A percentile compares a stretch with the other conserved stretches of the same genome.
phyloP scores from a whole-genome alignment of 2,888 invertebrate genomes.

The Aphrophora alni region DNA sequence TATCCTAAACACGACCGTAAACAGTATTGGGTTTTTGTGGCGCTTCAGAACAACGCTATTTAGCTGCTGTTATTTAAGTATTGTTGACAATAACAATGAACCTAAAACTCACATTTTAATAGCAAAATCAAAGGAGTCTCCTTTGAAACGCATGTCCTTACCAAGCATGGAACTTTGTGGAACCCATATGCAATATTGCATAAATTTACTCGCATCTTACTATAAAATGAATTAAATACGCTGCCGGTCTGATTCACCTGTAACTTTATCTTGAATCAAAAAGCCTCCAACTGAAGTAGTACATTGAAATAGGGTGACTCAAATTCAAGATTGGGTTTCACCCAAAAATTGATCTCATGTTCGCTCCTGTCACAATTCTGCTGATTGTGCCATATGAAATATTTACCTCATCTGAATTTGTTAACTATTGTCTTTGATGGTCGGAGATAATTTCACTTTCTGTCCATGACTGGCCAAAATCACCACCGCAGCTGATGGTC shows the following conservation, averaged over 20 bases:
- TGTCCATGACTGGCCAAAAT: conserved; percentile 7
- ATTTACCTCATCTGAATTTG: neutral
- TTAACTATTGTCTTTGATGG: conserved; percentile 45
- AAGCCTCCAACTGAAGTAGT: too few relatives aligned
- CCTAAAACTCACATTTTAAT: neutral
- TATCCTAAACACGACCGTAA: too few relatives aligned
- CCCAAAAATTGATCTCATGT: conserved; percentile 50
- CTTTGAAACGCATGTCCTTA: conserved; percentile 21
- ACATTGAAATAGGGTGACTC: too few relatives aligned
- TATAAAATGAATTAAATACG: too few relatives aligned
- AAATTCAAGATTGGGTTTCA: neutral
- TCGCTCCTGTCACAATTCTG: conserved; percentile 50
- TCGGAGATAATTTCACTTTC: conserved; percentile 39
- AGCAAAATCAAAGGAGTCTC: conserved; percentile 18
- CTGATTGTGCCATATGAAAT: conserved; percentile 46
- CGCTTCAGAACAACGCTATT: too few relatives aligned
- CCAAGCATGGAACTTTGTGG: conserved; percentile 30
- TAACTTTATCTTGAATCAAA: too few relatives aligned
- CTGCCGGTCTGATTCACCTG: too few relatives aligned
- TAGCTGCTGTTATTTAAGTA: too few relatives aligned
- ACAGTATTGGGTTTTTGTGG: too few relatives aligned
- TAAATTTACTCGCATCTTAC: neutral
- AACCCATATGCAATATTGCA: neutral
- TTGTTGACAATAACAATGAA: too few relatives aligned
- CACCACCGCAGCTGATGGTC: too few relatives aligned